Base-by-base conservation (phyloP, 1,140 invertebrate species). In the Dreissena polymorpha region DNA sequence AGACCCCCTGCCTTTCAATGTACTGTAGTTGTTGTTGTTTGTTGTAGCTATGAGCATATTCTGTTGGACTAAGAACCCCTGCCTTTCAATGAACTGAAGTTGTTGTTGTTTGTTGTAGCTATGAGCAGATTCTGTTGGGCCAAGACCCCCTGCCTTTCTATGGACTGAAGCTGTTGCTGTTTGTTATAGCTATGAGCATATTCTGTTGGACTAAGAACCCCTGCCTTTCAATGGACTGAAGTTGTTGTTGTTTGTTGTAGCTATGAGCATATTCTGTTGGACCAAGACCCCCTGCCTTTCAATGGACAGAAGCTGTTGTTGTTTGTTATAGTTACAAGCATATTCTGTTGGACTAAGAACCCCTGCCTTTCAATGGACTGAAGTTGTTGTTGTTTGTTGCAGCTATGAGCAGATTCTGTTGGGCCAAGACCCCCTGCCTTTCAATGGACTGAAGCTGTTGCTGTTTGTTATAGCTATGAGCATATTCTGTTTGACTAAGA, bases 401-500 rank as follows among this genome's bases (percentile, higher is more conserved):
- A 92, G 91, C 68, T 91, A 85, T 86, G 91, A 39, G 39, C 39
- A 39, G 39, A 39, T 39, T 39, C 39, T 39, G 8, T 39, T 39
- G 39, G 39, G 8, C 39, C 39, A 39, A 39, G 39, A 39, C 39
- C 39, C 8, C 3, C 39, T 39, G 39, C 39, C 39, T 39, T 39
- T 39, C 39, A 5, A 39, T 39, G 39, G 39, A 39, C 39, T 39
- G 39, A 39, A 39, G 39, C 8, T 39, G 39, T 8, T 39, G 39
- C 8, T 57, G 12, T 73, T 6, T 55, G 49, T 77, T 87, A 13
- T 74, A 92, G 91, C 69, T 91, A 86, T 87, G 91, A 92, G 65
- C 90, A 90, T 74, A 86, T 92, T 18, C 79, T 92, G 23, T 76
- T 92, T 55, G 91, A 92, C 67, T 88, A 88, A 51, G 90, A 92